Evolutionary conservation across 92 coral and sea anemone genomes (phyloP).

Genomic region (Pocillopora meandrina): DNA sequence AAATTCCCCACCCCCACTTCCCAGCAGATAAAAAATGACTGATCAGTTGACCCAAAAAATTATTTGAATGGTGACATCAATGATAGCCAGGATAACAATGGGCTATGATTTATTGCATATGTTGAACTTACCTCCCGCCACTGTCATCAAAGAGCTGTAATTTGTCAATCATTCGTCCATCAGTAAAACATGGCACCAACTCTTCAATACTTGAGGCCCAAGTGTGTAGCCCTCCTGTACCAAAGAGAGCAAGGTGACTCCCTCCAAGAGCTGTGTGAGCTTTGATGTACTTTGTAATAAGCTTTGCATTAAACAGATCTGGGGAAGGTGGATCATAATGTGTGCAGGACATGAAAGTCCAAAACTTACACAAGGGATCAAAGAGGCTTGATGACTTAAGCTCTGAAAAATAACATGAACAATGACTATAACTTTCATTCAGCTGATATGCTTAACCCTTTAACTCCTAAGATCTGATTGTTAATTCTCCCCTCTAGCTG

Average conservation of each 20-base stretch:
- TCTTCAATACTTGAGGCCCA: slow-evolving; percentile 87
- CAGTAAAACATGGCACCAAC: slow-evolving; percentile 77
- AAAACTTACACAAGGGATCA: slow-evolving; percentile 86
- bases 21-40: no score
- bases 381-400: slow-evolving; percentile 69
- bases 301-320: slow-evolving; percentile 66
- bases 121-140: slow-evolving; percentile 65
- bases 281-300: slow-evolving; percentile 75
- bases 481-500: no score
- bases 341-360: slow-evolving; percentile 95
- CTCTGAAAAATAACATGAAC: slow-evolving; percentile 39
- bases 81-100: no score
- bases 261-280: slow-evolving; percentile 99
- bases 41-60: no score
- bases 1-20: no score
- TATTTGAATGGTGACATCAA: not conserved
- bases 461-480: no score
- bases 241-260: slow-evolving; percentile 90
- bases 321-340: slow-evolving; percentile 88
- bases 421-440: not conserved
- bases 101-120: not conserved
- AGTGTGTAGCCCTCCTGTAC: slow-evolving; percentile 94
- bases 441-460: no score
- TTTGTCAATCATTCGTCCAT: slow-evolving; percentile 73
- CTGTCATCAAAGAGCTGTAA: slow-evolving; percentile 92